Percentiles rank a stretch among this genome's conserved stretches.
Conservation (phyloP, 2,888 invertebrate genomes). For the Pristionchus exspectatus region DNA sequence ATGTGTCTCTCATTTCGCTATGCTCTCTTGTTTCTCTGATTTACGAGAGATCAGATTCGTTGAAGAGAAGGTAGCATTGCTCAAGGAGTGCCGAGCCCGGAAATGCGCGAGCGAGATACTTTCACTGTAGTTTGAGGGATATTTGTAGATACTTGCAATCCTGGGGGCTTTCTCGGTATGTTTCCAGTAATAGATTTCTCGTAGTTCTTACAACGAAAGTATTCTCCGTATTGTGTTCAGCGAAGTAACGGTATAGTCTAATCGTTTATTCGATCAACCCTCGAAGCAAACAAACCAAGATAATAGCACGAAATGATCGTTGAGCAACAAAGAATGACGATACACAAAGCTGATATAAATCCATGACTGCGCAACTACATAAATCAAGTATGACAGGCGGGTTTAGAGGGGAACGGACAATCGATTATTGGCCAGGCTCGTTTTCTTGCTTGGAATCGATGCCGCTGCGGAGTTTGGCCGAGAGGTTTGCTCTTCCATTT, state of each 20-base stretch:
- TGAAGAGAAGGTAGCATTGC: not conserved
- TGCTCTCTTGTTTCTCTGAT: not conserved
- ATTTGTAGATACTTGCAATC: not conserved
- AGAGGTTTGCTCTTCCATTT: conserved; percentile 38
- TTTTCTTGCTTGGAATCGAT: conserved; percentile 50
- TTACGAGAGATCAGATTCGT: no score
- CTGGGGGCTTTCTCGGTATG: not conserved
- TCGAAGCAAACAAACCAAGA: not conserved
- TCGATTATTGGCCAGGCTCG: conserved; percentile 47
- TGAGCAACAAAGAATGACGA: not conserved
- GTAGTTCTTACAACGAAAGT: not conserved
- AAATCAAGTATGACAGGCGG: not conserved
- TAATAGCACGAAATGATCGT: not conserved
- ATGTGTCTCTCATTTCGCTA: not conserved
- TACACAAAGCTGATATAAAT: not conserved
- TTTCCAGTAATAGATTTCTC: not conserved
- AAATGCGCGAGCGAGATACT: not conserved
- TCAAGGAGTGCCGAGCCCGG: not conserved
- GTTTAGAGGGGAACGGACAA: conserved; percentile 47
- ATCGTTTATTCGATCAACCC: not conserved
- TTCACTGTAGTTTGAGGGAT: not conserved
- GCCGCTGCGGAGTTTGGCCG: conserved; percentile 52
- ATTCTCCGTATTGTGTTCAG: no score
- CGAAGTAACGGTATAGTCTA: not conserved
- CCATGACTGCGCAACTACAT: not conserved